Evolutionary conservation across 23 tunicate genomes (phyloP).

Genomic region (Ascidia mentula): DNA sequence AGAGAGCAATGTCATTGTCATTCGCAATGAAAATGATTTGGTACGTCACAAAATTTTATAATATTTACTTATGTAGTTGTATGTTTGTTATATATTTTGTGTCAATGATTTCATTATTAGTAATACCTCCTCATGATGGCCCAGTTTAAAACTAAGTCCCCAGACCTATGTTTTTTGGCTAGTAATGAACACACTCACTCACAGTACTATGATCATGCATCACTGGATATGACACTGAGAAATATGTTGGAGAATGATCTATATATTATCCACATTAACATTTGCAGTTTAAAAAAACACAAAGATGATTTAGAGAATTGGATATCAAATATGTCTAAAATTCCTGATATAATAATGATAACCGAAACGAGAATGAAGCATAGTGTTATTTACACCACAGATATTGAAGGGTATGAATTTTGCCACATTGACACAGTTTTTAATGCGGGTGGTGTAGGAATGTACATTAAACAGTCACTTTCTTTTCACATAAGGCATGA

Average conservation of each 20-base stretch:
- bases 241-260: neutral
- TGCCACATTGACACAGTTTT: neutral
- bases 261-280: slow-evolving; percentile 10
- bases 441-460: slow-evolving; percentile 21
- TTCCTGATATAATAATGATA: slow-evolving; percentile 15
- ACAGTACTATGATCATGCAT: neutral
- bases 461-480: slow-evolving; percentile 18
- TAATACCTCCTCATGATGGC: too few species aligned
- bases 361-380: neutral
- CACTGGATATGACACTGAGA: neutral
- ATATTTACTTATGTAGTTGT: neutral
- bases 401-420: slow-evolving; percentile 11
- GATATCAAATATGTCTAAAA: neutral
- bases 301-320: neutral
- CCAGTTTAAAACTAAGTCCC: too few species aligned
- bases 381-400: neutral
- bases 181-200: neutral
- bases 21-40: neutral
- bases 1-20: neutral
- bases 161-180: neutral
- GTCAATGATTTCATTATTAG: too few species aligned
- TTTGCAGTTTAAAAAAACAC: slow-evolving; percentile 15
- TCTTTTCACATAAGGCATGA: neutral
- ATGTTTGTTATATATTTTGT: neutral
- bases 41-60: neutral